Evolutionary conservation across 2,888 invertebrate species (phyloP), one percentile per base, ranked within the genome.

Genomic region (Drosophila macrospina): DNA sequence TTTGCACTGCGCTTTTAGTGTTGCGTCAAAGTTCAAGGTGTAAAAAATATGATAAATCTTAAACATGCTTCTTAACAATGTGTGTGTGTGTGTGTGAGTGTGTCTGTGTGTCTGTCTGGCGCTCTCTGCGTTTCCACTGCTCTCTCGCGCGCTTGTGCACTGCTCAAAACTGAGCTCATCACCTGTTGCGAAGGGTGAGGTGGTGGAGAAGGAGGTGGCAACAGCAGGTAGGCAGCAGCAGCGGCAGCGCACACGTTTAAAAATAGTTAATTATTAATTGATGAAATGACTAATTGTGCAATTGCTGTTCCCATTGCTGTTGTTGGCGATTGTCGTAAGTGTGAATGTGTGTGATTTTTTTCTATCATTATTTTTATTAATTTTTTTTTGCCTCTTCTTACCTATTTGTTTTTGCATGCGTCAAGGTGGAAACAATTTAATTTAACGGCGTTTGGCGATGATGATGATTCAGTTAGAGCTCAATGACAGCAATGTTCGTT

Each of bases 11-110:
- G 73, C 47, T 69, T 69, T 32, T 44, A 30, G 51, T 69, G 50
- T 75, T 76, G 65, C 79, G 79, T 79, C 85, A 83, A 86, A 86
- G 83, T 86, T 83, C 83, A 86, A 83, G 83, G 86, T 80, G 80
- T 78, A 78, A 54, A 54, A 59, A 56, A 37, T 51, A 36, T 52
- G 50, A 77, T 81, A 81, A 74, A 81, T 78, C 78, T 83, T 59
- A n/a, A 65, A 77, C 51, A 57, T 57, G 60, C 56, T 55, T 61
- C 34, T 57, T 66, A 57, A 47, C 51, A 34, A 24, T 45, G 51
- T 51, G 20, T 50, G 6, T 30, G 13, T 16, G n/a, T 50, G 42
- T 44, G 16, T 44, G 37, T 50, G 42, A 41, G 45, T 30, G 15
- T 28, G 34, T 55, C 30, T 55, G 37, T 52, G 13, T 42, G 41